Evolutionary conservation across 1,140 invertebrate genomes (phyloP), one percentile per base, ranked within the genome.

Genomic region (Zaprionus ornatus): DNA sequence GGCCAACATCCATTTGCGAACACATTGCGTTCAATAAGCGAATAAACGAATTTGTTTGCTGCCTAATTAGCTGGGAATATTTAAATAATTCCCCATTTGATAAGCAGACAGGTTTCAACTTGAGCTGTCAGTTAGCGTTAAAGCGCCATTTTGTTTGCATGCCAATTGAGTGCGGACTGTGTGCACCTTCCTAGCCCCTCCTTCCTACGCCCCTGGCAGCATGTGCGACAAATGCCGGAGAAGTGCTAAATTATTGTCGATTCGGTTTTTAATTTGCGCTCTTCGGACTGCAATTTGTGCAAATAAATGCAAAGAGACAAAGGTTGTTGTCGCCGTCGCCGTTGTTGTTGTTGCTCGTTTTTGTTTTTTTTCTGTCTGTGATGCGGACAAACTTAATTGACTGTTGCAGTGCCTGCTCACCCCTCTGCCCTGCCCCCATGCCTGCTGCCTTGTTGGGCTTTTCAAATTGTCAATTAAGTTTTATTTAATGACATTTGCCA

Each of bases 21-120:
- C 59, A 59, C 40, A 42, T 57, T 59, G 40, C 52, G 67, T 64
- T 63, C 61, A 67, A 79, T 72, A 70, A 84, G 70, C 63, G 40
- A 45, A 45, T 45, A 45, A 45, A 45, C 40, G 76, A 62, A 74
- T 87, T 91, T 83, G 88, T 90, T 78, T 74, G 74, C 82, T 82
- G 85, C 80, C 90, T 91, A 91, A 91, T 91, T 91, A 91, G 90
- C 90, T 82, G 67, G 80, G 85, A 73, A 90, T 91, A 90, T 87
- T 91, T 91, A 91, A 91, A 91, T 91, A 91, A 91, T 90, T 91
- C 85, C 59, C 86, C 74, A 87, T 91, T 91, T 88, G 82, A 91
- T 91, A 91, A 90, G 90, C 85, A 91, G 90, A 91, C 90, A 87
- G 63, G 86, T 91, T 90, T 87, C 79, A 91, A 91, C 85, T 91